These are phyloP conservation scores for Lethocerus indicus DNA, from an alignment of 1,140 invertebrate genomes.

Conservation along the genomic window DNA sequence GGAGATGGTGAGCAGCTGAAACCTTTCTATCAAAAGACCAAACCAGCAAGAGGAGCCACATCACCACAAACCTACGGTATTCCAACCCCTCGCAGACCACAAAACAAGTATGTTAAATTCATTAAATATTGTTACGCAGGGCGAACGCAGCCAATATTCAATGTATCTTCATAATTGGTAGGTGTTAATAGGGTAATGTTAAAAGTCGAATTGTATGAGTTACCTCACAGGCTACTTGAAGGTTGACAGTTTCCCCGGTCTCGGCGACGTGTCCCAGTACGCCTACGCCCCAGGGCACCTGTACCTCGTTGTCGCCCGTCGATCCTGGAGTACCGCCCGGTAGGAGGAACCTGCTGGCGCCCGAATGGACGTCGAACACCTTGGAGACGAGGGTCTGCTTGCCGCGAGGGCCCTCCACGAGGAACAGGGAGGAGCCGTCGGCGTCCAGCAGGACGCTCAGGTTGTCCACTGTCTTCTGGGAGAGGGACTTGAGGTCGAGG, in stretches of 20 bases:
- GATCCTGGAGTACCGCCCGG: constrained; percentile 16
- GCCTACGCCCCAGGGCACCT: constrained; percentile 36
- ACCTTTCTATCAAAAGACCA: too few species aligned
- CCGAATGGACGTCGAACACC: constrained; percentile 26
- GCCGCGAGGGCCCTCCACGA: constrained; percentile 25
- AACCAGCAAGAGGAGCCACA: too few species aligned
- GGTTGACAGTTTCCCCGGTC: constrained; percentile 33
- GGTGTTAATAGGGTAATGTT: too few species aligned
- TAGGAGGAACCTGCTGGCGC: constrained; percentile 22
- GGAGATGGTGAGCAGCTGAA: too few species aligned
- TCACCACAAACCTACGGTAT: too few species aligned
- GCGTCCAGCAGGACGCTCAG: constrained; percentile 27
- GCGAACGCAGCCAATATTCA: background rate
- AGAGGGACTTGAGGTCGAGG: constrained; percentile 27
- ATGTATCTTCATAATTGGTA: background rate
- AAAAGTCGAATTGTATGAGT: constrained; percentile 9
- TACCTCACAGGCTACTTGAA: constrained; percentile 28
- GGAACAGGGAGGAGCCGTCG: constrained; percentile 29
- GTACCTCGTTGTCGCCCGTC: constrained; percentile 23
- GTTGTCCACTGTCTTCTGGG: constrained; percentile 29
- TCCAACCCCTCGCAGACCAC: too few species aligned
- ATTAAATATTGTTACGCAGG: background rate
- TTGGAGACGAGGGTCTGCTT: constrained; percentile 28
- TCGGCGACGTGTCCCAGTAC: constrained; percentile 42
- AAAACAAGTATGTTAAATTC: background rate